Evolutionary conservation across 2,888 invertebrate species (phyloP).

Genomic region (Keiferia lycopersicella): DNA sequence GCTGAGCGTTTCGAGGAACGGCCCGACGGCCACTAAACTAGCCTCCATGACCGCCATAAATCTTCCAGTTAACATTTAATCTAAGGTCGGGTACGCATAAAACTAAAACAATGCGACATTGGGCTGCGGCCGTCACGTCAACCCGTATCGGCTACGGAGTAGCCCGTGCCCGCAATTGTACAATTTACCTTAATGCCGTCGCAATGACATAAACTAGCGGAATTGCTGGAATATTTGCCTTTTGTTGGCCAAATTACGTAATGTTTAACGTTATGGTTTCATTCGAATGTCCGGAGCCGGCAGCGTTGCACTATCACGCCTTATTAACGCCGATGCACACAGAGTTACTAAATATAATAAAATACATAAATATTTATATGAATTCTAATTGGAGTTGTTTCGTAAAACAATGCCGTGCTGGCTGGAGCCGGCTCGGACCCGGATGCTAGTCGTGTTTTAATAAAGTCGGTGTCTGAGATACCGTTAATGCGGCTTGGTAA

Average conservation of each 20-base stretch:
- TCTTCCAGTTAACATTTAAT: conserved; percentile 72
- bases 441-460: conserved; percentile 64
- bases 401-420: conserved; percentile 29
- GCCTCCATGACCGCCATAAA: conserved; percentile 70
- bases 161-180: conserved; percentile 78
- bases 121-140: conserved; percentile 65
- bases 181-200: conserved; percentile 77
- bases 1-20: conserved; percentile 74
- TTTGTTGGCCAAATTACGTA: conserved; percentile 74
- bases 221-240: conserved; percentile 69
- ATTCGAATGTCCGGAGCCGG: conserved; percentile 50
- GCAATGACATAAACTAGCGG: conserved; percentile 71
- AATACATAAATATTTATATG: conserved; percentile 39
- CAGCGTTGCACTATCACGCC: conserved; percentile 20
- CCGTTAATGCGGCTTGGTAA: conserved; percentile 60
- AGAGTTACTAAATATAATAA: conserved; percentile 32
- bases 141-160: conserved; percentile 66
- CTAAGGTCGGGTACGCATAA: conserved; percentile 72
- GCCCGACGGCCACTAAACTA: conserved; percentile 63
- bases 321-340: conserved; percentile 27
- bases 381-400: conserved; percentile 47
- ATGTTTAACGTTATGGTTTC: conserved; percentile 67
- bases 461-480: conserved; percentile 64
- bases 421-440: conserved; percentile 62
- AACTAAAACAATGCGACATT: conserved; percentile 76